Evolutionary conservation across 2,113 vertebrate genomes (phyloP), one percentile per base, ranked within the genome.

Genomic region (Engraulis encrasicolus): DNA sequence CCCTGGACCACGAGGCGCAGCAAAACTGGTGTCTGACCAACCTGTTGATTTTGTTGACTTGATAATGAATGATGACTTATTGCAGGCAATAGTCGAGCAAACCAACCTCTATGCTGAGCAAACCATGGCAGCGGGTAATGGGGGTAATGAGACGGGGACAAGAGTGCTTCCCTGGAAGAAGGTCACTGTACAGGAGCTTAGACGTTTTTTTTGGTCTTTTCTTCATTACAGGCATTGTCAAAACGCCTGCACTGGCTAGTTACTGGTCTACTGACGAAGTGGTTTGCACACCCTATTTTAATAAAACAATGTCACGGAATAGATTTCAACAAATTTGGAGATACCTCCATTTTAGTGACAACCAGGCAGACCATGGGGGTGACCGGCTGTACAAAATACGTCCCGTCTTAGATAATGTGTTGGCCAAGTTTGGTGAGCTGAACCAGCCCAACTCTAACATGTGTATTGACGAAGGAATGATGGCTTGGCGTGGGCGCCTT

Each of bases 201-300:
- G n/a, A n/a, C n/a, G n/a, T n/a, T n/a, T 19, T 54, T 54, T 54
- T 54, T 54, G 52, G 52, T 54, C 52, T 54, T 54, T 54, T 54
- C 18, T 54, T 54, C n/a, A 17, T 54, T 54, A 54, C 52, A 19
- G 52, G 52, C 52, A 54, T 19, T 19, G 52, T 54, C 52, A 1
- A 54, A 54, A 54, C 18, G 52, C 52, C 52, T 20, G 18, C 52
- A 54, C n/a, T n/a, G n/a, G n/a, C n/a, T n/a, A n/a, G n/a, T n/a
- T n/a, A n/a, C n/a, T n/a, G n/a, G n/a, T n/a, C n/a, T n/a, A n/a
- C n/a, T n/a, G n/a, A n/a, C n/a, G n/a, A n/a, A n/a, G n/a, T n/a
- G n/a, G n/a, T n/a, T n/a, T n/a, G n/a, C 52, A 54, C 52, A 2
- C 52, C 52, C 11, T 20, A 54, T 20, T 54, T 54, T 20, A 54